Evolutionary conservation across 1,140 invertebrate species (phyloP).

Genomic region (Zaprionus lachaisei): DNA sequence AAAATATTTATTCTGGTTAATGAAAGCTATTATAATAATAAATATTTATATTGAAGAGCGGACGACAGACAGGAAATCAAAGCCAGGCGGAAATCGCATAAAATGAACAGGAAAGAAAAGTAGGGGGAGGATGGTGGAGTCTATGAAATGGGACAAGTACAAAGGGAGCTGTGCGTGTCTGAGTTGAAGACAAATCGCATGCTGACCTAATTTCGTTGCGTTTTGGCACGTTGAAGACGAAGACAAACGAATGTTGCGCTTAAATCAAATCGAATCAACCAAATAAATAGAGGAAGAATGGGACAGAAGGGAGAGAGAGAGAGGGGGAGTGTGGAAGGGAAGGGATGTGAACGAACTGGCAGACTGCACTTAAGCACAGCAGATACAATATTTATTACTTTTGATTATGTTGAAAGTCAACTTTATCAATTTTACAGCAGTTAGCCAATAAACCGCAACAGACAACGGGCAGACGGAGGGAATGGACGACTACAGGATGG

Average conservation of each 20-base stretch:
- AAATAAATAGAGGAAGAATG: constrained; percentile 59
- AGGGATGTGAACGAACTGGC: neutral
- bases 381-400: constrained; percentile 82
- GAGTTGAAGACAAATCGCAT: neutral
- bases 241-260: constrained; percentile 30
- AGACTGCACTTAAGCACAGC: constrained; percentile 74
- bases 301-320: neutral
- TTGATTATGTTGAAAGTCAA: constrained; percentile 82
- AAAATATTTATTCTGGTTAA: constrained; percentile 39
- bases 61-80: constrained; percentile 28
- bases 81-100: constrained; percentile 6
- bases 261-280: constrained; percentile 67
- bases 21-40: constrained; percentile 37
- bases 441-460: constrained; percentile 79
- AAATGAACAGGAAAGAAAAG: constrained; percentile 16
- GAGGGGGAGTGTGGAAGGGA: neutral
- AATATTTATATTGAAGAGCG: constrained; percentile 6
- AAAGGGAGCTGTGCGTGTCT: constrained; percentile 3
- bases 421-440: constrained; percentile 83
- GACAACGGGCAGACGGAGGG: constrained; percentile 41
- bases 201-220: constrained; percentile 59
- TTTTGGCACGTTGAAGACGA: constrained; percentile 60
- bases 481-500: constrained; percentile 18
- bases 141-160: neutral
- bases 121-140: too few species aligned